Conservation (phyloP, 30 jellyfish, hydroid and myxozoan genomes). For the Aurelia aurita region DNA sequence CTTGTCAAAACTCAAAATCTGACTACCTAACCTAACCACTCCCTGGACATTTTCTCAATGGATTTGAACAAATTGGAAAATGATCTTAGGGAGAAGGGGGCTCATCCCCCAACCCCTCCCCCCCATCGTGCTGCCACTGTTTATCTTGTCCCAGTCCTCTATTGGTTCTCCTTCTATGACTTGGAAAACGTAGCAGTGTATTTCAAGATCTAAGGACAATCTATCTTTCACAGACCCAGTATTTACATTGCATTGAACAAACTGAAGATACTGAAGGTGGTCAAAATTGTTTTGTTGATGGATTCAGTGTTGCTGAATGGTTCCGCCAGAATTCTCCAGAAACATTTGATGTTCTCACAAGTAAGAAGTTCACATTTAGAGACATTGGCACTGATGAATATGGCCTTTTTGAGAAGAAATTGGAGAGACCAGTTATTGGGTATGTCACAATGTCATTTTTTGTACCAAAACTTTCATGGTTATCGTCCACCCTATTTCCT, state of each 20-base stretch:
- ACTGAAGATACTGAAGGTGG: constrained; percentile 59
- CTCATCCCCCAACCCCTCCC: no score
- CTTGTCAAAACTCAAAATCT: no score
- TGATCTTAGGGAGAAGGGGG: no score
- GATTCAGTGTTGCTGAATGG: constrained; percentile 53
- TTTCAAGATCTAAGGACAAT: no score
- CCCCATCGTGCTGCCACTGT: no score
- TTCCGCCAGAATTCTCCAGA: constrained; percentile 61
- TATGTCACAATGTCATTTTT: background rate
- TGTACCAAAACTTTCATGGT: background rate
- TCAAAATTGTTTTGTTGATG: constrained; percentile 71
- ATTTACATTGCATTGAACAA: constrained; percentile 81
- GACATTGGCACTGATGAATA: constrained; percentile 72
- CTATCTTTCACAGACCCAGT: constrained; percentile 47
- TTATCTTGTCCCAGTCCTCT: no score
- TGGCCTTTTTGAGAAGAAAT: constrained; percentile 71
- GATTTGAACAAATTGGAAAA: no score
- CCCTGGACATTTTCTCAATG: no score
- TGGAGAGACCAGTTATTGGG: constrained; percentile 77
- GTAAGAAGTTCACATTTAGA: constrained; percentile 55
- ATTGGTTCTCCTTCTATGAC: no score
- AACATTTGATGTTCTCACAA: constrained; percentile 42
- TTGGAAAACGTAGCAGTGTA: no score
- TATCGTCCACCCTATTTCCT: no score
- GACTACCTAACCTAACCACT: no score